Percentiles rank a stretch among this genome's conserved stretches.
phyloP scores from a whole-genome alignment of 1,140 invertebrate species.

The Calliphora vicina region DNA sequence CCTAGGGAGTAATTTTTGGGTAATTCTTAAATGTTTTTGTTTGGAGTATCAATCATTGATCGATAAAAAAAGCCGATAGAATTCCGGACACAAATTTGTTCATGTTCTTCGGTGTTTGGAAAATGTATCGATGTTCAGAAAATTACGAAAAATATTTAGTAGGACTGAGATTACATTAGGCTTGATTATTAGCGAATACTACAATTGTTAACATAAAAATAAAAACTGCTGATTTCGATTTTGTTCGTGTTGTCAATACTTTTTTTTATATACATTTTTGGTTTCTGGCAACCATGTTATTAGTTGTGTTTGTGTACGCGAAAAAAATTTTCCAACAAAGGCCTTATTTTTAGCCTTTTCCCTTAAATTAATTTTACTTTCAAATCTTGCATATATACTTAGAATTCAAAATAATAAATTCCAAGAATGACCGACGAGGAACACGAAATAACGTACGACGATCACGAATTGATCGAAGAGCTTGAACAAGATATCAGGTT shows the following conservation, averaged over 20 bases:
- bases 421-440: not conserved
- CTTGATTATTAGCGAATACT: too few species aligned
- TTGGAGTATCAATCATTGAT: too few species aligned
- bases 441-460: not conserved
- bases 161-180: too few species aligned
- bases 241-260: not conserved
- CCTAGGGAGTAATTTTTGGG: too few species aligned
- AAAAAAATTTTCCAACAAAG: not conserved
- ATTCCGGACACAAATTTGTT: too few species aligned
- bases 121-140: too few species aligned
- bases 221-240: not conserved
- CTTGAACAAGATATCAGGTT: not conserved
- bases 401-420: not conserved
- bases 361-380: not conserved
- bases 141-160: too few species aligned
- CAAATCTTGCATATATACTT: not conserved
- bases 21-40: too few species aligned
- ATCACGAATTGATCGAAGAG: not conserved
- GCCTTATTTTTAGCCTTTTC: not conserved
- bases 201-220: too few species aligned
- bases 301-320: not conserved
- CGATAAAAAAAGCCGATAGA: too few species aligned
- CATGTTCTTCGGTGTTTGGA: too few species aligned
- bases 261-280: not conserved
- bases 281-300: not conserved